Percentiles rank a stretch among this genome's conserved stretches.
Evolutionary conservation across 1,140 invertebrate species (phyloP).

Genomic region (Zaprionus ghesquierei): DNA sequence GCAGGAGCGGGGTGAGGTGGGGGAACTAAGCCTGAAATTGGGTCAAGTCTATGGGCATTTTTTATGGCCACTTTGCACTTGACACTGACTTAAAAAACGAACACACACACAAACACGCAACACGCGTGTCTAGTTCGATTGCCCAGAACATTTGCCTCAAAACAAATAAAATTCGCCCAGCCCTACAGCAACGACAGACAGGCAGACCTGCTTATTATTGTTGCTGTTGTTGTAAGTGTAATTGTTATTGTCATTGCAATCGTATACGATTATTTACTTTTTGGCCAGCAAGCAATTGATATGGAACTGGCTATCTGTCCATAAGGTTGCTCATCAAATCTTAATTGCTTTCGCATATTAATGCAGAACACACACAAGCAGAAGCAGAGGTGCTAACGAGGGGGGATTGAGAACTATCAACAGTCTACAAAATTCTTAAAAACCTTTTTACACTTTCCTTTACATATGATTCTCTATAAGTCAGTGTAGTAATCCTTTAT

Average conservation of each 20-base stretch:
- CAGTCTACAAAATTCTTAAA: neutral
- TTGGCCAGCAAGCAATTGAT: constrained; percentile 38
- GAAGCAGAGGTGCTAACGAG: neutral
- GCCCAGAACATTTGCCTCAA: constrained; percentile 42
- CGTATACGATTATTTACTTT: constrained; percentile 34
- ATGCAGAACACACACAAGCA: neutral
- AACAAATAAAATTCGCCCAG: neutral
- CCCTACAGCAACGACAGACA: neutral
- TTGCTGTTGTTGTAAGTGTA: constrained; percentile 1
- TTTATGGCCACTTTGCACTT: constrained; percentile 30
- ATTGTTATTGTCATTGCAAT: constrained; percentile 27
- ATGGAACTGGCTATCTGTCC: constrained; percentile 31
- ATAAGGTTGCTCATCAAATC: constrained; percentile 38
- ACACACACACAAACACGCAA: neutral
- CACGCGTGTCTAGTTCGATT: constrained; percentile 28
- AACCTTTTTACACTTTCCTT: no score
- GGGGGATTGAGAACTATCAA: neutral
- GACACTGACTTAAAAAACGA: constrained; percentile 41
- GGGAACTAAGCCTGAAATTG: constrained; percentile 33
- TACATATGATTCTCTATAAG: no score
- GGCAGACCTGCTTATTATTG: constrained; percentile 12
- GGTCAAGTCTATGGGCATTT: constrained; percentile 55
- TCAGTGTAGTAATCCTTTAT: no score
- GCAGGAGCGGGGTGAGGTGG: neutral
- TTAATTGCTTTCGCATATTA: constrained; percentile 30